These are phyloP conservation scores for Parapristionchus giblindavisi DNA, from an alignment of 2,888 invertebrate species.

Conservation along the genomic window DNA sequence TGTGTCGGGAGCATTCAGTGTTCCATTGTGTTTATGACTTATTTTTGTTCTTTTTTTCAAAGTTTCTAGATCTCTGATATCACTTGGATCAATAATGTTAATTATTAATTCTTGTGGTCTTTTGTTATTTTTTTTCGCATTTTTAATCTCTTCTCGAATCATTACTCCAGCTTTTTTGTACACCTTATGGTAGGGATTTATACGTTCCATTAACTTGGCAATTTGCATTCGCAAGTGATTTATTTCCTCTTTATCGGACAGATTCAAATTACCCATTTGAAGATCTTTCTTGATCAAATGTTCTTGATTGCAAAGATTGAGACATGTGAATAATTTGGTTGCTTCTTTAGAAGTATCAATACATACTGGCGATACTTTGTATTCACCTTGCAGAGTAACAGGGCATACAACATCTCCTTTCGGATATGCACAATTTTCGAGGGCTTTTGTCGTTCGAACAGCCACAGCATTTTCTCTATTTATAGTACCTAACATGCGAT, in stretches of 20 bases:
- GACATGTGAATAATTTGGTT: not conserved
- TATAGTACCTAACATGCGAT: not conserved
- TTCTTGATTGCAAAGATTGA: constrained; percentile 1
- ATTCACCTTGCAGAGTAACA: not conserved
- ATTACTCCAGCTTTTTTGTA: not conserved
- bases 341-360: not conserved
- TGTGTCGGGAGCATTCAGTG: no score
- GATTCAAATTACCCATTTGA: not conserved
- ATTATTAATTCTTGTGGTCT: not conserved
- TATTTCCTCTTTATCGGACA: not conserved
- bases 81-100: not conserved
- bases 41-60: not conserved
- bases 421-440: not conserved
- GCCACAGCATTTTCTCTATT: constrained; percentile 8
- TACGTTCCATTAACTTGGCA: not conserved
- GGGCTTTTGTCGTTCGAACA: no score
- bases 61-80: not conserved
- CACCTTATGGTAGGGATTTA: not conserved
- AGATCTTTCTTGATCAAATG: not conserved
- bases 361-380: not conserved
- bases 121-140: not conserved
- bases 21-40: no score
- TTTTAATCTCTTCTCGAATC: not conserved
- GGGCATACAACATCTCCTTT: constrained; percentile 3
- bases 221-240: not conserved